Evolutionary conservation across 2,113 vertebrate species (phyloP), one percentile per base, ranked within the genome.

Genomic region (Coryphaenoides rupestris): DNA sequence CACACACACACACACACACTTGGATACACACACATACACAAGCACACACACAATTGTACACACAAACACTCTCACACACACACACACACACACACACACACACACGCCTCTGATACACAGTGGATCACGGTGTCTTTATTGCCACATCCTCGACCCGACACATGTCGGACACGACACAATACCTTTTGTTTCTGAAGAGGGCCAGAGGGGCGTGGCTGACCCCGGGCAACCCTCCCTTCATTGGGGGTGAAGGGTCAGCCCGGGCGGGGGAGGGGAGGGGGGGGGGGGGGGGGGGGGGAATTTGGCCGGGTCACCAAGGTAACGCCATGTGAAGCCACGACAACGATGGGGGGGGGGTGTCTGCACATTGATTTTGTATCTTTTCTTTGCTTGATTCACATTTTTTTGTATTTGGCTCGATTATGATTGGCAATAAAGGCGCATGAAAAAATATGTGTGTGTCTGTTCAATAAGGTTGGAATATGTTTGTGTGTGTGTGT

Each of bases 221-320:
- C 79, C 64, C 1, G 0, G n/a, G 4, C 61, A 77, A 78, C 74
- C 75, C 74, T 75, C 60, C 73, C 77, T 82, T 75, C 59, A 70
- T 73, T 5, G 1, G 23, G n/a, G 77, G 83, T 83, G 54, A 83
- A 68, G 33, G 81, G 82, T 83, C 80, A 81, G 67, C 62, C 70
- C 55, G 58, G n/a, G 66, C 74, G 76, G 71, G 22, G 67, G 56
- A 68, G 61, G 80, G 75, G 81, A 77, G 64, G 50, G 52, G 80
- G 81, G 70, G 67, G 69, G 71, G 81, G 82, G 78, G 84, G 75
- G 80, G n/a, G 61, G 0, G 14, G 77, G 15, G n/a, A 52, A n/a
- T 17, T 85, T 76, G 72, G 79, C 76, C 67, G 12, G 80, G 77
- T 74, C 81, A 82, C 78, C 76, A 67, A 14, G 80, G 77, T 74